Evolutionary conservation across 2,888 invertebrate genomes (phyloP), one percentile per base, ranked within the genome.

Genomic region (Phaonia tiefii): DNA sequence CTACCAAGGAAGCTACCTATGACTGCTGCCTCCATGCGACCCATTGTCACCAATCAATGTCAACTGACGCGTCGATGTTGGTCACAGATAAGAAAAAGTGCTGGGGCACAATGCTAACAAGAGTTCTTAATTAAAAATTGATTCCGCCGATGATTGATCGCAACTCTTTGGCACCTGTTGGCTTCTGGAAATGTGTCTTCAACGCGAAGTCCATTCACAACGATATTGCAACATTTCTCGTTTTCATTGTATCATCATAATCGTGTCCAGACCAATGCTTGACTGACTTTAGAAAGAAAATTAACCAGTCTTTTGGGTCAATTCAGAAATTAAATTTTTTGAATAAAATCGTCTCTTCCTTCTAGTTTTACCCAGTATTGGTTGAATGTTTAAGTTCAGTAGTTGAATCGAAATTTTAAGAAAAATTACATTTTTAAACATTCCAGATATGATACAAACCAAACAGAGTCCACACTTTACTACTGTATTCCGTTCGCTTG

Each of bases 121-220:
- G 89, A 90, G 87, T 89, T 89, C 89, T 90, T 90, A 89, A 90
- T 89, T 90, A 90, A 90, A 89, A 89, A 89, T 90, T 89, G 89
- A 90, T 88, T 89, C 86, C 84, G 54, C 63, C 83, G 86, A 89
- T 90, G 90, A 90, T 90, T 90, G 90, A 90, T 90, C 89, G 87
- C 87, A 86, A 80, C 86, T 86, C 87, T 85, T 89, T 89, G 89
- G 90, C 90, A 90, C 89, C 90, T 90, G 90, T 90, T 90, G 89
- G 90, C 90, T 90, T 89, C 90, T 90, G 90, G 87, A 89, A 89
- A 89, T 89, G 88, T 42, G 42, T 22, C 63, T 88, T 89, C 85
- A 89, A 89, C 89, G 89, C 87, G 85, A 84, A 60, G 37, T 31
- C 44, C 56, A 56, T 73, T 82, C 67, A 26, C 74, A 70, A 63